Evolutionary conservation across 1,140 invertebrate genomes (phyloP), one percentile per base, ranked within the genome.

Genomic region (Gonioctena quinquepunctata): DNA sequence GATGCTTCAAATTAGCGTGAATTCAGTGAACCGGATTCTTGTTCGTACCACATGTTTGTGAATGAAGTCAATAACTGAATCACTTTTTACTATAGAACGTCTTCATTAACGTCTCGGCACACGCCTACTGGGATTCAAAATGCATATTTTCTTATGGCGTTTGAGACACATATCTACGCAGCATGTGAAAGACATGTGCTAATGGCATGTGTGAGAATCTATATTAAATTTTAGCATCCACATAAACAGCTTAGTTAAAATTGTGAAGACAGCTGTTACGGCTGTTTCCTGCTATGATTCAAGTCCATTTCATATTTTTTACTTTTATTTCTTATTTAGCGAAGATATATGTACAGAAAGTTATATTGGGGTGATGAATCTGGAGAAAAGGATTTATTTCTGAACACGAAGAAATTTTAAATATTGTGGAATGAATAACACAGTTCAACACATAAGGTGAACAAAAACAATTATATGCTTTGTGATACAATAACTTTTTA

Each of bases 191-290:
- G 59, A 28, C 59, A 61, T 61, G 25, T 61, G 59, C 28, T 61
- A 61, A 61, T 61, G 59, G 59, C 25, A 25, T 61, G 59, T 11
- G 27, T 61, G 59, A 33, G 59, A 61, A 42, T 27, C 27, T 25
- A 26, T 61, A 61, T 61, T 61, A 61, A 61, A 61, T 61, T 61
- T 61, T 61, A 61, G 59, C 59, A 28, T 61, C 25, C 54, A 57
- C 22, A 57, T 57, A 57, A 57, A 57, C 54, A 57, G 21, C 54
- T 57, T 57, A 57, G 54, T 57, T 57, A 25, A 57, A 57, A 57
- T 57, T n/a, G 54, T 61, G 59, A 61, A 61, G 59, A 61, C 59
- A 61, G 59, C 59, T 33, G 27, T 61, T 28, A 61, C 59, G 27
- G 27, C 27, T 19, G 59, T 33, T 61, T 61, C 59, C 59, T 61